These are phyloP conservation scores for Potamilus streckersoni DNA, from an alignment of 1,140 invertebrate species.

Conservation along the genomic window DNA sequence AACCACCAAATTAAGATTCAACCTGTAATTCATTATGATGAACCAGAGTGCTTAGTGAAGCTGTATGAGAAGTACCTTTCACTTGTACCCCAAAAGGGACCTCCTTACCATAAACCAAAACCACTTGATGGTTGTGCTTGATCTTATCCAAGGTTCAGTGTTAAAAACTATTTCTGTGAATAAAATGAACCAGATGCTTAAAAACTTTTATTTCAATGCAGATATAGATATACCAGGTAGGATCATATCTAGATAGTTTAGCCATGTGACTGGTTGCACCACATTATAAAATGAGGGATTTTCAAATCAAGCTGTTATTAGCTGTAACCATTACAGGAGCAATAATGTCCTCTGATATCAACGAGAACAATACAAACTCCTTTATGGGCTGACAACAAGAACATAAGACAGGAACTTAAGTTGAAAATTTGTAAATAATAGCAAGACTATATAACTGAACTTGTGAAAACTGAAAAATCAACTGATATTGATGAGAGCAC, in stretches of 20 bases:
- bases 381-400: not conserved
- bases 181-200: not conserved
- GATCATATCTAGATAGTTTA: conserved; percentile 1
- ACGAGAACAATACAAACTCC: conserved; percentile 2
- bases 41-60: not conserved
- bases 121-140: no score
- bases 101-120: not conserved
- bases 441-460: no score
- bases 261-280: not conserved
- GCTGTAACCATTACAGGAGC: not conserved
- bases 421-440: no score
- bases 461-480: no score
- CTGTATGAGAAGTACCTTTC: conserved; percentile 6
- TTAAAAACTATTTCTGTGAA: not conserved
- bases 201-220: not conserved
- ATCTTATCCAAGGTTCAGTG: not conserved
- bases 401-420: no score
- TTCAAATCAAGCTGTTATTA: conserved; percentile 7
- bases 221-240: not conserved
- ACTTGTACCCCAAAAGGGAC: not conserved
- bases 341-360: not conserved
- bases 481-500: no score
- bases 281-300: conserved; percentile 2
- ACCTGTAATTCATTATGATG: conserved; percentile 2
- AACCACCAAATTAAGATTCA: not conserved